Evolutionary conservation across 2,797 vertebrate species (phyloP).

Genomic region (Odontamblyopus lacepedii): DNA sequence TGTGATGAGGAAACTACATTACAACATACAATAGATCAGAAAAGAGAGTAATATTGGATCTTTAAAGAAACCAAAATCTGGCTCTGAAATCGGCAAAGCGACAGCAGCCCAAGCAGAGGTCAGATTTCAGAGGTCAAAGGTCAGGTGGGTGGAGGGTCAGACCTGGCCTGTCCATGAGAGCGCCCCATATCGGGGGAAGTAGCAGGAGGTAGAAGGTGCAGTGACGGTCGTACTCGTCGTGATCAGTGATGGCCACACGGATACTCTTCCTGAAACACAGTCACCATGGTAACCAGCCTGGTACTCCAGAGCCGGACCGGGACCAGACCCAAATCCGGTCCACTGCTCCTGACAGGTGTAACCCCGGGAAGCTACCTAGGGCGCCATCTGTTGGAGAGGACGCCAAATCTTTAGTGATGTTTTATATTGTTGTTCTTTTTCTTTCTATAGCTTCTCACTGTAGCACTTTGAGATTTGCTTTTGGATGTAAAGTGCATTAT

Average conservation of each 20-base stretch:
- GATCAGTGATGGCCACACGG: slow-evolving; percentile 90
- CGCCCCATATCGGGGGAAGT: slow-evolving; percentile 91
- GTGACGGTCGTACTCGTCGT: slow-evolving; percentile 94
- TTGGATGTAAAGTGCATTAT: too few species aligned
- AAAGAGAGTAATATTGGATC: too few species aligned
- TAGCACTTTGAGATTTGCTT: too few species aligned
- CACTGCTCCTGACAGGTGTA: too few species aligned
- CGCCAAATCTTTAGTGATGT: too few species aligned
- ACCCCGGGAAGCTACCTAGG: too few species aligned
- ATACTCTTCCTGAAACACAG: slow-evolving; percentile 89
- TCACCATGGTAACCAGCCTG: not conserved
- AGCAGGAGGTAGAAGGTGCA: slow-evolving; percentile 94
- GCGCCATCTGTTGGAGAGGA: too few species aligned
- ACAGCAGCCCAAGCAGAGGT: not conserved
- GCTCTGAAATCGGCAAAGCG: slow-evolving; percentile 25
- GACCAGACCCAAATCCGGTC: not conserved
- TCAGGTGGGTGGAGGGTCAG: not conserved
- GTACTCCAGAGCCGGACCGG: not conserved
- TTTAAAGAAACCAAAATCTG: not conserved
- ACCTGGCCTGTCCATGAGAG: slow-evolving; percentile 90
- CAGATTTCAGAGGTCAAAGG: slow-evolving; percentile 62
- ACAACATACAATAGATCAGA: too few species aligned
- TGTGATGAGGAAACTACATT: too few species aligned
- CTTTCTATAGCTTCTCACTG: too few species aligned
- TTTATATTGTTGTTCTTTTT: too few species aligned